These are phyloP conservation scores for Musca domestica DNA, from an alignment of 1,140 invertebrate species.

Conservation along the genomic window DNA sequence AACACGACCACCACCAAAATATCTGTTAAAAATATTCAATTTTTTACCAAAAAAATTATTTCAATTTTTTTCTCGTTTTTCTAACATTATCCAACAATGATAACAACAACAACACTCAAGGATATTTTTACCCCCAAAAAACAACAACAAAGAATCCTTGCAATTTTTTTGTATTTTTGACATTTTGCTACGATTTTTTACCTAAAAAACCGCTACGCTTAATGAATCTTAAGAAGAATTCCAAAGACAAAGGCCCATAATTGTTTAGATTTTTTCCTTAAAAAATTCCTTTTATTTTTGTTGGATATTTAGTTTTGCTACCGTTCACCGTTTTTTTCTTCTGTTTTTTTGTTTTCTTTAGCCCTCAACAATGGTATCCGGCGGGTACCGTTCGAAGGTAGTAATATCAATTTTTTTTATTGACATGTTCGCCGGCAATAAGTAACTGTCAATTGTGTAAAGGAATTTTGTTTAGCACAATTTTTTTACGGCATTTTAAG, in stretches of 20 bases:
- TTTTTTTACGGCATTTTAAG: neutral
- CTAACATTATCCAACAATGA: neutral
- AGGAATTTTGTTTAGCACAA: neutral
- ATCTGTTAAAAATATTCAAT: neutral
- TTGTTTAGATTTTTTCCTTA: constrained; percentile 12
- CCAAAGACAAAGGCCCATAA: neutral
- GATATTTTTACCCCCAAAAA: constrained; percentile 10
- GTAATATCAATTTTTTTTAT: neutral
- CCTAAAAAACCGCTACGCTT: constrained; percentile 20
- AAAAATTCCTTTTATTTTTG: constrained; percentile 7
- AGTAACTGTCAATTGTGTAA: constrained; percentile 14
- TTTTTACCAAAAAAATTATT: constrained; percentile 15
- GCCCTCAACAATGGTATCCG: neutral
- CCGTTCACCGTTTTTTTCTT: neutral
- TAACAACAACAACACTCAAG: neutral
- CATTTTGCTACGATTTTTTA: neutral
- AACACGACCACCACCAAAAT: neutral
- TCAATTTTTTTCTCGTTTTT: neutral
- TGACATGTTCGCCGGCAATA: constrained; percentile 11
- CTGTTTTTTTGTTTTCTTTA: neutral
- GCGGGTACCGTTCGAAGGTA: neutral
- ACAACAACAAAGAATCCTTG: constrained; percentile 1
- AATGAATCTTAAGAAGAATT: constrained; percentile 20
- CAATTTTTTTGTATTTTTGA: constrained; percentile 7
- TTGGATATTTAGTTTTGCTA: neutral